Base-by-base conservation (phyloP, 2,888 invertebrate species). In the Altica lythri region DNA sequence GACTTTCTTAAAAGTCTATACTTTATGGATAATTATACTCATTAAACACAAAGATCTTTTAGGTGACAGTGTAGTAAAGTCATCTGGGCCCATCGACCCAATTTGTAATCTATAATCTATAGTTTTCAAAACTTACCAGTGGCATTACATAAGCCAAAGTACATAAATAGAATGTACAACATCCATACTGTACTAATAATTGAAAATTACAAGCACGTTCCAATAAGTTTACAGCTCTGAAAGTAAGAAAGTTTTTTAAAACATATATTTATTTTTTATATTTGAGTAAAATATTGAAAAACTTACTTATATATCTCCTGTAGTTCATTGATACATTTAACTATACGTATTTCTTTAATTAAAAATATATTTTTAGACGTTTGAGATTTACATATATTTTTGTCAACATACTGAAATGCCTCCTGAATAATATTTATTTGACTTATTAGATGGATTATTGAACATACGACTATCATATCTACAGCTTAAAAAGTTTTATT, bases 231-330 rank as follows among this genome's bases (percentile, higher is more conserved):
- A 60, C 27, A 1, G 49, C 49, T 16, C 60, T 60, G n/a, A 18
- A 55, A 57, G 3, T 14, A 13, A 17, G 3, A 34, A 37, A 9
- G n/a, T n/a, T n/a, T n/a, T n/a, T n/a, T n/a, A 6, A 9, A 10
- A 48, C 10, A 9, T 14, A 30, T 12, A 32, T 25, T 17, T 18
- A 6, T 16, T 38, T 1, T 19, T 8, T 22, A 14, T 6, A 29
- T 44, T 48, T 13, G 12, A 5, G 4, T 35, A 12, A 37, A 47
- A 4, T 9, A 35, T 5, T 37, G 17, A 4, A 37, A 5, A 8
- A 45, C 35, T 25, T 49, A 60, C 62, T 49, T 57, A 44, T 59
- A 62, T n/a, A 62, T 58, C 9, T 59, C 19, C 44, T 62, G 59
- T n/a, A 60, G 30, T 30, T 62, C 62, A 25, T 60, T 58, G 2